Base-by-base conservation (phyloP, 2,797 vertebrate species). In the Rhincodon typus region DNA sequence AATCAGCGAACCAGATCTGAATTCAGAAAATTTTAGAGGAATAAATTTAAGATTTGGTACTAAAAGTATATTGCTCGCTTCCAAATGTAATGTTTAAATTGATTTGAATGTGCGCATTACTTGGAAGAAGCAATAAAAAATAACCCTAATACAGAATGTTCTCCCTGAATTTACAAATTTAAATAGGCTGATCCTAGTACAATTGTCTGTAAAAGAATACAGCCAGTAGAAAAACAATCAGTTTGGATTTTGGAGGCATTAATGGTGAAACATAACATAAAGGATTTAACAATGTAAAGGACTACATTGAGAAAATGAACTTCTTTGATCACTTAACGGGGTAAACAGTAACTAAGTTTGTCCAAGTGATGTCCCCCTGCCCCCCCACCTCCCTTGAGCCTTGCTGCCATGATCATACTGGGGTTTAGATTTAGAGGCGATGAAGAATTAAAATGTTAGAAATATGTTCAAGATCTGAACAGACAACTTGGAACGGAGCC, bases 371-470 rank as follows among this genome's bases (percentile, higher is more conserved):
- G 42, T 69, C 1, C 42, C 30, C 30, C 66, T 3, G 23, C 66
- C 21, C 66, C n/a, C 13, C 46, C 1, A 50, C 2, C 46, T 50
- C 46, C n/a, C 66, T 7, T 38, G 90, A 93, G 25, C 38, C 8
- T 69, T 69, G 62, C 90, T 69, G n/a, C 90, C 23, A 69, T 30
- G n/a, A 25, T 42, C 90, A 69, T 69, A n/a, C 62, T 3, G 3
- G 12, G 38, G 90, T 93, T 93, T 93, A 27, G 57, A 38, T 93
- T 69, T 8, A 66, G 90, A 93, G 10, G 23, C 10, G 10, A 69
- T 69, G 90, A 93, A 93, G 90, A 69, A 93, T 93, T 93, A 93
- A 69, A 93, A 93, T 69, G 67, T 93, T 62, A 93, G n/a, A 69
- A 69, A 69, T 93, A 69, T 27, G n/a, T 93, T 67, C 38, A 93